These are phyloP conservation scores for Lepidurus apus DNA, from an alignment of 1,140 invertebrate species.

Conservation along the genomic window DNA sequence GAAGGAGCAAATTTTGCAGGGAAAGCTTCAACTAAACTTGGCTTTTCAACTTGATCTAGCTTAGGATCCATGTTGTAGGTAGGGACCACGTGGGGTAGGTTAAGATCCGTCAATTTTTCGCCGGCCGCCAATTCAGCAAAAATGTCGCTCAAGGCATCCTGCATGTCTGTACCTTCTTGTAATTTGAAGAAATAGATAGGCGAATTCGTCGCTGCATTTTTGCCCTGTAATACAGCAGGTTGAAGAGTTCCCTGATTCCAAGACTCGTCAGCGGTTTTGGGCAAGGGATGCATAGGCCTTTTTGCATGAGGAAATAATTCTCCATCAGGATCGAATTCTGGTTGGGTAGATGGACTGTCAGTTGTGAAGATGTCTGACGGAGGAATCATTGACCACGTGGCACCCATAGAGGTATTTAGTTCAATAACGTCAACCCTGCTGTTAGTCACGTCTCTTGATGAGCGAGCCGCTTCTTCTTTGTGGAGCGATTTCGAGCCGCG, in stretches of 20 bases:
- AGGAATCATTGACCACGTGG: slow-evolving; percentile 23
- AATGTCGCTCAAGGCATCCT: slow-evolving; percentile 39
- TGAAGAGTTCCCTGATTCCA: background rate
- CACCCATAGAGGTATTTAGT: slow-evolving; percentile 8
- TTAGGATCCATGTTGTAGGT: background rate
- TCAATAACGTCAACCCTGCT: background rate
- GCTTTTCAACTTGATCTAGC: slow-evolving; percentile 24
- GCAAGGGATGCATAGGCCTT: background rate
- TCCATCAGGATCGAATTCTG: background rate
- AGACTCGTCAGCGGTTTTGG: background rate
- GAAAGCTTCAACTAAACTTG: background rate
- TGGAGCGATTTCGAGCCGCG: background rate
- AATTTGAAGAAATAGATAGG: slow-evolving; percentile 40
- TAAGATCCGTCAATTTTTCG: slow-evolving; percentile 20
- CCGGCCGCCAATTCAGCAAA: slow-evolving; percentile 34
- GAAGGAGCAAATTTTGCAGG: background rate
- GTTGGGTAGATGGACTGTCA: background rate
- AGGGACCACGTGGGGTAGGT: background rate
- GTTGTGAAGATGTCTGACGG: background rate
- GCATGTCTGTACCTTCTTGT: slow-evolving; percentile 39
- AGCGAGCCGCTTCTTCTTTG: background rate
- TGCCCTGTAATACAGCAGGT: background rate
- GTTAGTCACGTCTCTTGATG: background rate
- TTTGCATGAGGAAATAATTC: background rate
- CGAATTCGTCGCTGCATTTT: slow-evolving; percentile 36